Conservation (phyloP, 2,113 vertebrate genomes). For the Brienomyrus brachyistius region DNA sequence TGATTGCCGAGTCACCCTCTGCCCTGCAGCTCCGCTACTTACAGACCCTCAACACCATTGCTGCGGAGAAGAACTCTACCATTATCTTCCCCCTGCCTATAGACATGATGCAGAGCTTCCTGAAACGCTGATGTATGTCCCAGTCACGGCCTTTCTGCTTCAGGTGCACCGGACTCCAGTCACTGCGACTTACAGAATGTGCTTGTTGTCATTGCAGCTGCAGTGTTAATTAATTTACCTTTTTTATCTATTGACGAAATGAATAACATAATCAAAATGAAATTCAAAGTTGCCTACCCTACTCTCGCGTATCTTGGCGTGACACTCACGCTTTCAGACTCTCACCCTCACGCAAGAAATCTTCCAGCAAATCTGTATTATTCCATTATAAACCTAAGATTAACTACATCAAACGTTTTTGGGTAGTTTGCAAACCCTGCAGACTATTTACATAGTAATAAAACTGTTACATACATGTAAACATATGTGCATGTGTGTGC, state of each 20-base stretch:
- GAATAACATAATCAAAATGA: neutral
- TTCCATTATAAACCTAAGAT: neutral
- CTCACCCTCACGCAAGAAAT: neutral
- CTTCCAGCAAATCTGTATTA: neutral
- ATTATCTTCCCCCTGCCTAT: slow-evolving; percentile 40
- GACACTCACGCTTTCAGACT: neutral
- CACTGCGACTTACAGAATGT: neutral
- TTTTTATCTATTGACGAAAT: neutral
- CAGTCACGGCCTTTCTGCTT: neutral
- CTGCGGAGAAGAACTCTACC: slow-evolving; percentile 37
- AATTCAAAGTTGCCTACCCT: neutral
- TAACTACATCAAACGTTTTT: neutral
- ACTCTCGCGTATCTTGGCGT: neutral
- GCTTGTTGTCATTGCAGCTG: neutral
- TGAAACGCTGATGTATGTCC: neutral
- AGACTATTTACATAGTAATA: neutral
- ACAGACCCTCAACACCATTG: slow-evolving; percentile 35
- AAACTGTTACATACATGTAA: neutral
- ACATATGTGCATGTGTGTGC: neutral
- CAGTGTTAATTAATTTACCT: neutral
- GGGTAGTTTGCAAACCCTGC: neutral
- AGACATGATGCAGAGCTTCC: slow-evolving; percentile 23
- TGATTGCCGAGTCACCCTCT: slow-evolving; percentile 28
- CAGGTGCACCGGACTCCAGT: neutral
- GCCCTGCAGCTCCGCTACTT: slow-evolving; percentile 43